Evolutionary conservation across 2,113 vertebrate species (phyloP).

Genomic region (Delphinapterus leucas): DNA sequence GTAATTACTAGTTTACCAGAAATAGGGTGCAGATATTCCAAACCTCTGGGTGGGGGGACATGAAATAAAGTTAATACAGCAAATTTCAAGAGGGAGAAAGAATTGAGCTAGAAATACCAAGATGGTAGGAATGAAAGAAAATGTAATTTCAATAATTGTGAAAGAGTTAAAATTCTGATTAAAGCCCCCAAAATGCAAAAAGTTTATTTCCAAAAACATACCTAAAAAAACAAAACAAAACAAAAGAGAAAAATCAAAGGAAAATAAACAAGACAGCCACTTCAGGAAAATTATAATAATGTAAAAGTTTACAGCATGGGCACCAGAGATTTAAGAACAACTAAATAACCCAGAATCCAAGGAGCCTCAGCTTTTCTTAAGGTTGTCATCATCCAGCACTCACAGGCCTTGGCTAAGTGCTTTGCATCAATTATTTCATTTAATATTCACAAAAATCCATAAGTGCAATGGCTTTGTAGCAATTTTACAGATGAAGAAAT

Average conservation of each 20-base stretch:
- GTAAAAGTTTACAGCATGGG: accelerated
- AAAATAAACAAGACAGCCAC: background rate
- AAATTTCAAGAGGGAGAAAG: background rate
- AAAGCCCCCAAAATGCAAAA: background rate
- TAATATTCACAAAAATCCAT: background rate
- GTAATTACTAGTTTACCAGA: background rate
- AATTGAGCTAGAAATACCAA: background rate
- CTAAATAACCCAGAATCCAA: accelerated
- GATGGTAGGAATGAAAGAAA: background rate
- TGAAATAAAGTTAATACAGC: background rate
- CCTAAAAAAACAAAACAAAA: too few relatives aligned
- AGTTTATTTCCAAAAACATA: background rate
- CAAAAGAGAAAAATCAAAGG: too few relatives aligned
- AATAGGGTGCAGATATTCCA: background rate
- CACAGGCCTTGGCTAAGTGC: accelerated
- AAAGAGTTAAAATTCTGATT: background rate
- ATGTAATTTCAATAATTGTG: background rate
- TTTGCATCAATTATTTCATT: background rate
- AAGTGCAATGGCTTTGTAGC: accelerated
- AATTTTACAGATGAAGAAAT: background rate
- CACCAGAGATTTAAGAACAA: background rate
- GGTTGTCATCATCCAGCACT: accelerated
- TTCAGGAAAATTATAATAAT: background rate
- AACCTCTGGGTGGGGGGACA: background rate
- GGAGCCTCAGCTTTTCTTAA: accelerated